phyloP scores from a whole-genome alignment of 30 jellyfish, hydroid and myxozoan species.

The Rhopilema esculentum region DNA sequence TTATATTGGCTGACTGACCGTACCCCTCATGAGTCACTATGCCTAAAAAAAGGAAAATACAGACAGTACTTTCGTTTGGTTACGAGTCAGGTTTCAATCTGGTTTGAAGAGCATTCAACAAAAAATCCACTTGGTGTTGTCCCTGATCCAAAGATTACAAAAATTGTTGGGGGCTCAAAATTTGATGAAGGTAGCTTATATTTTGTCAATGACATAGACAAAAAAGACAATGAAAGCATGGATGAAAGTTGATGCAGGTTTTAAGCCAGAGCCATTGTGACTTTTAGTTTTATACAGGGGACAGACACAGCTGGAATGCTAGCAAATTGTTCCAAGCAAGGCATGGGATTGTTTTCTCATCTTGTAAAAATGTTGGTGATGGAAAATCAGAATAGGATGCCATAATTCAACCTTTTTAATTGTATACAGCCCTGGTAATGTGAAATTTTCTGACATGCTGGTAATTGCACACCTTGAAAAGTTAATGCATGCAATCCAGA shows the following conservation, averaged over 20 bases:
- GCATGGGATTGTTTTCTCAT: no score
- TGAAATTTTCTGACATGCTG: no score
- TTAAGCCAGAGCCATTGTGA: neutral
- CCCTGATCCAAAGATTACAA: constrained; percentile 75
- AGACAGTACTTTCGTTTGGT: constrained; percentile 80
- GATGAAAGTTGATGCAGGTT: neutral
- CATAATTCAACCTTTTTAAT: no score
- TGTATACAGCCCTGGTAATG: no score
- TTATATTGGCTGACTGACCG: constrained; percentile 86
- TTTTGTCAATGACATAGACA: neutral
- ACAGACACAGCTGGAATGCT: no score
- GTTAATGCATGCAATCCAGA: no score
- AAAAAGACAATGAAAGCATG: neutral
- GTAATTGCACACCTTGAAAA: no score
- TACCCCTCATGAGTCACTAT: constrained; percentile 87
- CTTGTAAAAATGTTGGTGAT: no score
- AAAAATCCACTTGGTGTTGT: constrained; percentile 80
- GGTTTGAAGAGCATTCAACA: constrained; percentile 91
- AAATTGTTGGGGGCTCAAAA: constrained; percentile 80
- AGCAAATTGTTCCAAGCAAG: no score
- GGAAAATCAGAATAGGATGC: no score
- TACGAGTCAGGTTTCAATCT: constrained; percentile 77
- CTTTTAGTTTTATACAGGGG: neutral
- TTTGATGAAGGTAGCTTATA: constrained; percentile 48
- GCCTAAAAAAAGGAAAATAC: constrained; percentile 37